These are phyloP conservation scores for Danaus melanippus DNA, from an alignment of 1,140 invertebrate species.

Conservation along the genomic window DNA sequence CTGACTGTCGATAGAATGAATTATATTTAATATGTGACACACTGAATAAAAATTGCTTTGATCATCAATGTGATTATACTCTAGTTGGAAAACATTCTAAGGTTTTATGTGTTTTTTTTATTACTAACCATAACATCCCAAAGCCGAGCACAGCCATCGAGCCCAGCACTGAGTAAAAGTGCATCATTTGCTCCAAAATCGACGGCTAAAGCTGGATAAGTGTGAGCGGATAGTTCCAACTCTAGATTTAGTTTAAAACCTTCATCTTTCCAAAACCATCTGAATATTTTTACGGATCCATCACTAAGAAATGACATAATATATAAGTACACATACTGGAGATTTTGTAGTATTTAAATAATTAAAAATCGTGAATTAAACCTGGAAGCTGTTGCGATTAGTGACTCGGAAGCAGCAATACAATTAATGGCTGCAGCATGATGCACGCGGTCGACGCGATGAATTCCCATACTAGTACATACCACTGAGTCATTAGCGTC, in stretches of 20 bases:
- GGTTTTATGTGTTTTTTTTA: no score
- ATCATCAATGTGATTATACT: no score
- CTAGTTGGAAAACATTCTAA: no score
- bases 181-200: constrained; percentile 35
- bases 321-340: background rate
- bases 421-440: constrained; percentile 41
- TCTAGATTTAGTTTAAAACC: constrained; percentile 19
- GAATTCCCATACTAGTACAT: constrained; percentile 6
- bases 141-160: constrained; percentile 39
- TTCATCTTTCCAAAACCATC: constrained; percentile 18
- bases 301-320: constrained; percentile 31
- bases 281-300: constrained; percentile 34
- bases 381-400: constrained; percentile 44
- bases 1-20: constrained; percentile 23
- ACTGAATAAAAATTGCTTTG: no score
- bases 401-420: constrained; percentile 24
- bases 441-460: constrained; percentile 21
- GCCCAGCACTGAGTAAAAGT: constrained; percentile 41
- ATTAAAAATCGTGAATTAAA: constrained; percentile 7
- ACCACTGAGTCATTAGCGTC: constrained; percentile 1
- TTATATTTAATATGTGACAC: background rate
- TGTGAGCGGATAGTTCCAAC: constrained; percentile 25
- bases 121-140: constrained; percentile 40
- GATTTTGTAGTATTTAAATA: background rate
- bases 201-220: constrained; percentile 39